Percentiles rank a stretch among this genome's conserved stretches.
phyloP scores from a whole-genome alignment of 2,113 vertebrate species.

The Microtus pennsylvanicus region DNA sequence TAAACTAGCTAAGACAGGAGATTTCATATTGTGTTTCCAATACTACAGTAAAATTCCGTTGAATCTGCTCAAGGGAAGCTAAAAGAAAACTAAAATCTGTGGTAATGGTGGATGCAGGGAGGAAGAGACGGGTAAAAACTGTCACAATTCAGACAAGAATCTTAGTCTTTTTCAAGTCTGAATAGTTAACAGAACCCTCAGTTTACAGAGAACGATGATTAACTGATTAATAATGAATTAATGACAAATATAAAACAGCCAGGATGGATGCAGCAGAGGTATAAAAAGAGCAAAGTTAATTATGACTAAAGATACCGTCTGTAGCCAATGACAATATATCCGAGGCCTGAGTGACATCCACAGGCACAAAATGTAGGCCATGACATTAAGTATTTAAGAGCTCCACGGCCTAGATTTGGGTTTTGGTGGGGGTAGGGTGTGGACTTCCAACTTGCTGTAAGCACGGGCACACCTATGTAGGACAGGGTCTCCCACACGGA shows the following conservation, averaged over 20 bases:
- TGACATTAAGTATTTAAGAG: conserved; percentile 75
- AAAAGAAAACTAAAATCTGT: conserved; percentile 13
- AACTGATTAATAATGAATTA: not conserved
- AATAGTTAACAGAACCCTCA: not conserved
- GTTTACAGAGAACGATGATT: not conserved
- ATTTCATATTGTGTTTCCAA: not conserved
- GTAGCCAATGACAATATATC: conserved; percentile 8
- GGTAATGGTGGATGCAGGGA: not conserved
- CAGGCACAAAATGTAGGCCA: conserved; percentile 68
- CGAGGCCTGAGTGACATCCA: conserved; percentile 37
- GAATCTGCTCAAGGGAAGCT: conserved; percentile 15
- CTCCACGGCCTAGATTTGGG: conserved; percentile 50
- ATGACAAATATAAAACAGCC: not conserved
- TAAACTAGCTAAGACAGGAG: conserved; percentile 11
- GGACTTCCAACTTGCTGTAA: conserved; percentile 36
- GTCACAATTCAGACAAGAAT: not conserved
- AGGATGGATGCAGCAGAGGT: not conserved
- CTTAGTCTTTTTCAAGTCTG: conserved; percentile 8
- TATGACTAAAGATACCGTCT: not conserved
- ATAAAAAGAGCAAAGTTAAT: not conserved
- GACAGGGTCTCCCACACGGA: not conserved
- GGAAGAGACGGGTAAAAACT: not conserved
- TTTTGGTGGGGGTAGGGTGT: not conserved
- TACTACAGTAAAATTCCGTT: not conserved
- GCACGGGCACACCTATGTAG: conserved; percentile 30